Base-by-base conservation (phyloP, 2,113 vertebrate genomes). In the Malurus alboscapulatus region DNA sequence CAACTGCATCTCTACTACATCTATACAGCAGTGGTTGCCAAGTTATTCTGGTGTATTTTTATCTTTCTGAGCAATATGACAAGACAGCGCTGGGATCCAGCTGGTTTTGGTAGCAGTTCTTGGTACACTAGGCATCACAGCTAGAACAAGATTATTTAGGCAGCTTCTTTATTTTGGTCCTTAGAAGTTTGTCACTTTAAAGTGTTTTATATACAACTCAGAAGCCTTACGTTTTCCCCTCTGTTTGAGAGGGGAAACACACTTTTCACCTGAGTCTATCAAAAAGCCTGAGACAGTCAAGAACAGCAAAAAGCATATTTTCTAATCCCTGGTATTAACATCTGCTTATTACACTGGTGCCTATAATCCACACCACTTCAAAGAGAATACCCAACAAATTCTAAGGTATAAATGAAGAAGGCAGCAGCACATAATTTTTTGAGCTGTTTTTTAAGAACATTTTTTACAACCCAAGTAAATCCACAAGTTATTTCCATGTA, bases 31-130 rank as follows among this genome's bases (percentile, higher is more conserved):
- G 27, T 10, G 17, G 58, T 19, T 95, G 84, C 81, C 91, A 94
- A 85, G 30, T 87, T 59, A 87, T 85, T 87, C 55, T 42, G 36
- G n/a, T 80, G 12, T 55, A 91, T 89, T 96, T 93, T 95, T 91
- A 66, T 69, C 75, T 78, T 53, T 75, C 69, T 55, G 85, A 93
- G 74, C 71, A 87, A 50, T 76, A 66, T 40, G 79, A 68, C 80
- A 88, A 75, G 78, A 61, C 80, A 92, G 69, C 1, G 2, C 47
- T 51, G 36, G 29, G 54, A 96, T 55, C 47, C 66, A 91, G 81
- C 50, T 83, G 84, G 67, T 89, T 94, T 83, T 55, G 78, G 29
- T 48, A 84, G 73, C 86, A 87, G 73, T 24, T 72, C 48, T n/a
- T n/a, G n/a, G n/a, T n/a, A n/a, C n/a, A n/a, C n/a, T n/a, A n/a